Evolutionary conservation across 2,888 invertebrate species (phyloP).

Genomic region (Dasypolia templi): DNA sequence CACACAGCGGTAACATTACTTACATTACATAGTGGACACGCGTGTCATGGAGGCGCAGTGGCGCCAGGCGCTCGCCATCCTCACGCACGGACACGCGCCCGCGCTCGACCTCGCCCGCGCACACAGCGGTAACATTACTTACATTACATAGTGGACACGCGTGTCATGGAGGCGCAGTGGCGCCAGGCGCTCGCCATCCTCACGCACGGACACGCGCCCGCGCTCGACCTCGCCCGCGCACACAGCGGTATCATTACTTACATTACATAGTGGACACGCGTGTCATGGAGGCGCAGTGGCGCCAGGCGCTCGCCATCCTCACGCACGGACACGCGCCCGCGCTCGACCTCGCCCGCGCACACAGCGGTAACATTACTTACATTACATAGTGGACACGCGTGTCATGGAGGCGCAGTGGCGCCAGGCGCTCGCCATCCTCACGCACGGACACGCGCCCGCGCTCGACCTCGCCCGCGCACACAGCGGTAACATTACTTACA

Average conservation of each 20-base stretch:
- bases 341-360: conserved; percentile 80
- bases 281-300: too few relatives aligned
- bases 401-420: too few relatives aligned
- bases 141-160: conserved; percentile 89
- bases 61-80: conserved; percentile 44
- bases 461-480: background rate
- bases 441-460: background rate
- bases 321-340: conserved; percentile 72
- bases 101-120: conserved; percentile 46
- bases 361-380: conserved; percentile 17
- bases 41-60: too few relatives aligned
- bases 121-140: conserved; percentile 33
- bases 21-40: too few relatives aligned
- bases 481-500: background rate
- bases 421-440: conserved; percentile 6
- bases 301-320: conserved; percentile 75
- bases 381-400: too few relatives aligned
- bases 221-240: conserved; percentile 4
- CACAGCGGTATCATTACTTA: conserved; percentile 8
- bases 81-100: conserved; percentile 76
- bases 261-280: too few relatives aligned
- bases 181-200: background rate
- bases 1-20: conserved; percentile 1
- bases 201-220: background rate
- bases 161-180: too few relatives aligned